Percentiles rank a stretch among this genome's conserved stretches.
These are phyloP conservation scores for Protosalanx chinensis DNA, from an alignment of 2,797 vertebrate species.

Conservation along the genomic window DNA sequence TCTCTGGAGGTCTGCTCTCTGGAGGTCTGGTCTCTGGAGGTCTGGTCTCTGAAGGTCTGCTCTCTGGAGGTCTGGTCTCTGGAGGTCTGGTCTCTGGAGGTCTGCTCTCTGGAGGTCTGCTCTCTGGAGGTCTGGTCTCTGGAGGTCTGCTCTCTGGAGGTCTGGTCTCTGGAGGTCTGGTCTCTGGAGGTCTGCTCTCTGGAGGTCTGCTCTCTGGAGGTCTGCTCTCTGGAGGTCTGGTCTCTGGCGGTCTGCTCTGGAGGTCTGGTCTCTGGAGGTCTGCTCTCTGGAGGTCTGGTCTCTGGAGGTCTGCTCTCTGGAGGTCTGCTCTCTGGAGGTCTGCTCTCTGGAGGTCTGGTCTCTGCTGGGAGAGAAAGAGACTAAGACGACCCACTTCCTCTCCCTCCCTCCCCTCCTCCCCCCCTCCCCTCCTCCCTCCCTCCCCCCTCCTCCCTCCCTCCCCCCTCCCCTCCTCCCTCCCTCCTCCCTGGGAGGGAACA, in stretches of 20 bases:
- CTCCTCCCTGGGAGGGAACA: slow-evolving; percentile 51
- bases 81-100: slow-evolving; percentile 38
- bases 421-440: too few species aligned
- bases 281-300: slow-evolving; percentile 26
- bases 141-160: slow-evolving; percentile 29
- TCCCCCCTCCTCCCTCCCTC: not conserved
- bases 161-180: slow-evolving; percentile 30
- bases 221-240: slow-evolving; percentile 28
- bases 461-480: slow-evolving; percentile 14
- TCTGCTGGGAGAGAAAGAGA: slow-evolving; percentile 58
- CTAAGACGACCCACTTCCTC: slow-evolving; percentile 56
- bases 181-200: slow-evolving; percentile 25
- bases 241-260: slow-evolving; percentile 34
- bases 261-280: slow-evolving; percentile 34
- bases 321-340: slow-evolving; percentile 34
- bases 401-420: too few species aligned
- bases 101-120: slow-evolving; percentile 30
- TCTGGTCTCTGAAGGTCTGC: slow-evolving; percentile 29
- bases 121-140: slow-evolving; percentile 40
- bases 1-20: slow-evolving; percentile 26
- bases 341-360: slow-evolving; percentile 26
- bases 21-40: slow-evolving; percentile 38
- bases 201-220: slow-evolving; percentile 37
- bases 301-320: slow-evolving; percentile 34
- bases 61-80: slow-evolving; percentile 26